These are phyloP conservation scores for Drosophila neonasuta DNA, from an alignment of 2,888 invertebrate genomes.

Conservation along the genomic window DNA sequence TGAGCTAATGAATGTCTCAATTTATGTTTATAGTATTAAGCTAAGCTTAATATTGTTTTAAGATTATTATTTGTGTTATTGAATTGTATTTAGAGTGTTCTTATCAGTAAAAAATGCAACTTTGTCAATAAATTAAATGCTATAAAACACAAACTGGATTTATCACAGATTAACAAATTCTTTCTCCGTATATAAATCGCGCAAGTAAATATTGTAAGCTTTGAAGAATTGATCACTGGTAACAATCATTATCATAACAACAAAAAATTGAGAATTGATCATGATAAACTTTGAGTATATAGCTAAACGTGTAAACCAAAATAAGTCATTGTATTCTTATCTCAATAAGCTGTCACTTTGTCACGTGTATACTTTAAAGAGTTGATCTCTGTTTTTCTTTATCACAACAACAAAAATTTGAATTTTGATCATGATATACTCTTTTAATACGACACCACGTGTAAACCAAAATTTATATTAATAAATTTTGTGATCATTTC, in stretches of 20 bases:
- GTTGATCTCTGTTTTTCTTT: background rate
- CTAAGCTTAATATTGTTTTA: background rate
- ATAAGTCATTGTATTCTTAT: background rate
- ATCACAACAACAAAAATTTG: background rate
- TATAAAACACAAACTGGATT: background rate
- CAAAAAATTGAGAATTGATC: too few species aligned
- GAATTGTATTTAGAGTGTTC: background rate
- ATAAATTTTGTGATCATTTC: background rate
- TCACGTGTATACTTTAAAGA: background rate
- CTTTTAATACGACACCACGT: background rate
- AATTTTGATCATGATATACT: background rate
- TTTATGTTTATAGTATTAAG: background rate
- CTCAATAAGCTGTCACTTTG: background rate
- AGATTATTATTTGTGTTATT: background rate
- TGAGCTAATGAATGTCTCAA: background rate
- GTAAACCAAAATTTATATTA: background rate
- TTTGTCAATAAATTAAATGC: background rate
- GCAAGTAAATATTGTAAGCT: too few species aligned
- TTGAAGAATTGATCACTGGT: too few species aligned
- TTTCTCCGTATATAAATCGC: too few species aligned
- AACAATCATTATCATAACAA: too few species aligned
- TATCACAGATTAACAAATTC: too few species aligned
- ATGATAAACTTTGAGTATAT: too few species aligned
- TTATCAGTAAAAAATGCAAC: background rate
- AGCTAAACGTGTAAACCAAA: too few species aligned